Evolutionary conservation across 2,113 vertebrate genomes (phyloP), one percentile per base, ranked within the genome.

Genomic region (Syngnathus typhle): DNA sequence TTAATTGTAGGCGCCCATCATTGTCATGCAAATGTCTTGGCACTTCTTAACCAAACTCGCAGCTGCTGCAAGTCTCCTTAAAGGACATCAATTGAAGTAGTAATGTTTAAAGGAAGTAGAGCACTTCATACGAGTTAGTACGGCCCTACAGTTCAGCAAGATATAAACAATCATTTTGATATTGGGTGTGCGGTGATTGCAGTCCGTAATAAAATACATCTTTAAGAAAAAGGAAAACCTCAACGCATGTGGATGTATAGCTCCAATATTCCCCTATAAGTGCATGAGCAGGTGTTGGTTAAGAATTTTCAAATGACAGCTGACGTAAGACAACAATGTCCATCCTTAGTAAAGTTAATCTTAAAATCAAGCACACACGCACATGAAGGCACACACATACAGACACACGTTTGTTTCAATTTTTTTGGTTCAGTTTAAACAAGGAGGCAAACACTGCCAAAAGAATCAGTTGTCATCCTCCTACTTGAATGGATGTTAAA

Each of bases 361-460:
- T 89, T 65, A 75, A 81, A 74, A 91, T 90, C 88, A 82, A 78
- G 72, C 77, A 74, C 68, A 82, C 77, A 80, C 47, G n/a, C 19
- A 51, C 49, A n/a, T 3, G 12, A 43, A 82, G 77, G 71, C 77
- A 74, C 68, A 82, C 75, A 79, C 41, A 43, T 11, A 43, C 16
- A 3, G 6, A 16, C 8, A 76, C 73, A 64, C 55, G 71, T 71
- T 80, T 81, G 72, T 84, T 83, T 87, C 71, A 68, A 73, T 79
- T 72, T 74, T 76, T 72, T 71, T 77, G 83, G 77, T 79, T 88
- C 84, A 87, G 87, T 85, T 89, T 87, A 90, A 92, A 91, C 90
- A 84, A 74, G 74, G 78, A 46, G 73, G 77, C 82, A 82, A 87
- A 87, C 76, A 83, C 78, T 77, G 89, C 87, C 81, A 87, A 87